Percentiles rank a stretch among this genome's conserved stretches.
Conservation (phyloP, 2,797 vertebrate genomes). For the Huso huso region DNA sequence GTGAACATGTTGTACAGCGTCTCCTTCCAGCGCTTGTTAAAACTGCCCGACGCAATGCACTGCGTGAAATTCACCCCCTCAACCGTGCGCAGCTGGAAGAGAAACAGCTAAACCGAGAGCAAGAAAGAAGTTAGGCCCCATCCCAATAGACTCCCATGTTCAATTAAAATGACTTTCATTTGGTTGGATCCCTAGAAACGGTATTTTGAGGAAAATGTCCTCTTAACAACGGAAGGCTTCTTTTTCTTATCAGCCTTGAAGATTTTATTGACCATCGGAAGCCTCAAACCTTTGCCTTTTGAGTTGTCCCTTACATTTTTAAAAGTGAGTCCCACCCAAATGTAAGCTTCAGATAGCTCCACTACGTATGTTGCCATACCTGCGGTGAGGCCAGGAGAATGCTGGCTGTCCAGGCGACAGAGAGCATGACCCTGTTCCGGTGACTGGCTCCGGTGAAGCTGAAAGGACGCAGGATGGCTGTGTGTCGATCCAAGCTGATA, state of each 20-base stretch:
- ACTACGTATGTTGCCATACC: slow-evolving; percentile 26
- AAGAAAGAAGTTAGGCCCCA: not conserved
- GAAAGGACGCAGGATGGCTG: slow-evolving; percentile 40
- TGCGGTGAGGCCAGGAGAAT: slow-evolving; percentile 46
- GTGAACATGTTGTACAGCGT: slow-evolving; percentile 46
- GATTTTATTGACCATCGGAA: too few species aligned
- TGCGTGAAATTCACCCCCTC: slow-evolving; percentile 33
- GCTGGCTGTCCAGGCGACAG: slow-evolving; percentile 34
- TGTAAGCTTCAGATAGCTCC: too few species aligned
- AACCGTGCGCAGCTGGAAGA: slow-evolving; percentile 31
- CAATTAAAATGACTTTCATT: too few species aligned
- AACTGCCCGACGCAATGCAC: slow-evolving; percentile 42
- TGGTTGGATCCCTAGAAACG: too few species aligned
- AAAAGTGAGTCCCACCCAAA: too few species aligned
- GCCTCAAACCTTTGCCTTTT: too few species aligned
- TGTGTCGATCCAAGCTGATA: slow-evolving; percentile 48
- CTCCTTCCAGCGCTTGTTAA: slow-evolving; percentile 39
- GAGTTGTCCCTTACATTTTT: too few species aligned
- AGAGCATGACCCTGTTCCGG: slow-evolving; percentile 42
- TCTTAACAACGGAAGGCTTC: too few species aligned
- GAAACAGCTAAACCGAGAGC: slow-evolving; percentile 28
- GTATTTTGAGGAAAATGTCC: too few species aligned
- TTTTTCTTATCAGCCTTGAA: too few species aligned
- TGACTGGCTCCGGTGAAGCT: slow-evolving; percentile 35
- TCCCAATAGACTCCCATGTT: too few species aligned